Evolutionary conservation across 2,888 invertebrate species (phyloP).

Genomic region (Mystacides longicornis): DNA sequence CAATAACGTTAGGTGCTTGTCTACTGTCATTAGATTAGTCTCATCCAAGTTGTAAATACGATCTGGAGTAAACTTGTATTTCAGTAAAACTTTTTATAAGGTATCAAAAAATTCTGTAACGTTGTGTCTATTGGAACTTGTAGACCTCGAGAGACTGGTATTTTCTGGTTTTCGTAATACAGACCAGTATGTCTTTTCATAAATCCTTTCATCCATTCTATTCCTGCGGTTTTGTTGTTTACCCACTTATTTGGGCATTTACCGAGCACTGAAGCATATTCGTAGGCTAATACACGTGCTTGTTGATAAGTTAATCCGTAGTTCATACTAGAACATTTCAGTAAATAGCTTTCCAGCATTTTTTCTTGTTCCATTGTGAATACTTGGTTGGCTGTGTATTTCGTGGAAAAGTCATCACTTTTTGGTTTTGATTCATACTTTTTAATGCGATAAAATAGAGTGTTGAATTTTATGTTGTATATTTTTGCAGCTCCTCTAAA

Average conservation of each 20-base stretch:
- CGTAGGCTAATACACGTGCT: background rate
- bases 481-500: background rate
- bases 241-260: background rate
- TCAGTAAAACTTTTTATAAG: background rate
- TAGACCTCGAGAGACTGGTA: background rate
- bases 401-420: conserved; percentile 16
- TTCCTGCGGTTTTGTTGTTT: background rate
- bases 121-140: no score
- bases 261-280: background rate
- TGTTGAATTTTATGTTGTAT: background rate
- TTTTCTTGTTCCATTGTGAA: conserved; percentile 26
- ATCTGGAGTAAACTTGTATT: background rate
- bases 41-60: background rate
- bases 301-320: conserved; percentile 19
- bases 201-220: background rate
- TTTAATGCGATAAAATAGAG: background rate
- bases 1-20: background rate
- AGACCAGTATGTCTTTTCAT: background rate
- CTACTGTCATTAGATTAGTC: background rate
- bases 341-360: conserved; percentile 24
- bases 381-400: conserved; percentile 23
- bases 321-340: conserved; percentile 27
- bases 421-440: background rate
- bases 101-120: no score
- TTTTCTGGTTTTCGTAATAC: background rate